These are phyloP conservation scores for Noctua janthe DNA, from an alignment of 2,888 invertebrate genomes.

Conservation along the genomic window DNA sequence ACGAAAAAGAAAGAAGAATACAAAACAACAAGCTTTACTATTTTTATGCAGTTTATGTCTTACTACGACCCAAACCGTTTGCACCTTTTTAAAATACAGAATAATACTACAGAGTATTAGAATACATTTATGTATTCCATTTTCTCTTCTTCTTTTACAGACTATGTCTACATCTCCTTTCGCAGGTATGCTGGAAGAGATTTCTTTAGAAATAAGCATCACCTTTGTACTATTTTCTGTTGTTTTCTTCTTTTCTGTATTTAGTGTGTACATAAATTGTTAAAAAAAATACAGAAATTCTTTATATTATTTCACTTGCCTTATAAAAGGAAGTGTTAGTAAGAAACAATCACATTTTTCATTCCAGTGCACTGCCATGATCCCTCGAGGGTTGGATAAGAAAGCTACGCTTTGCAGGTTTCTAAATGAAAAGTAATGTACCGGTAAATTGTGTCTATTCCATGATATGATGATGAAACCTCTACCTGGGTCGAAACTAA, in stretches of 20 bases:
- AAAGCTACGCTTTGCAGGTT: conserved; percentile 20
- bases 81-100: not conserved
- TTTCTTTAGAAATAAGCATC: no score
- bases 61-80: not conserved
- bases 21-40: not conserved
- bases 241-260: no score
- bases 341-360: conserved; percentile 11
- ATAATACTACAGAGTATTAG: no score
- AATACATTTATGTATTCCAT: no score
- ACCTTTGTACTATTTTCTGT: no score
- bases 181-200: no score
- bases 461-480: conserved; percentile 21
- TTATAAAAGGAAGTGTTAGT: not conserved
- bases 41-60: not conserved
- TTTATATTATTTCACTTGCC: not conserved
- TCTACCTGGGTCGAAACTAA: conserved; percentile 38
- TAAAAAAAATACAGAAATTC: not conserved
- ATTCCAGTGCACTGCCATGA: not conserved
- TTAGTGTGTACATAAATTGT: no score
- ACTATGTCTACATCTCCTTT: no score
- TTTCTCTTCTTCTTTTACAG: no score
- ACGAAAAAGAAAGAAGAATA: no score
- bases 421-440: conserved; percentile 31
- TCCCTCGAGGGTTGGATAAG: not conserved
- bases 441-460: conserved; percentile 42